Conservation (phyloP, 2,797 vertebrate genomes). For the Rhynchotus rufescens region DNA sequence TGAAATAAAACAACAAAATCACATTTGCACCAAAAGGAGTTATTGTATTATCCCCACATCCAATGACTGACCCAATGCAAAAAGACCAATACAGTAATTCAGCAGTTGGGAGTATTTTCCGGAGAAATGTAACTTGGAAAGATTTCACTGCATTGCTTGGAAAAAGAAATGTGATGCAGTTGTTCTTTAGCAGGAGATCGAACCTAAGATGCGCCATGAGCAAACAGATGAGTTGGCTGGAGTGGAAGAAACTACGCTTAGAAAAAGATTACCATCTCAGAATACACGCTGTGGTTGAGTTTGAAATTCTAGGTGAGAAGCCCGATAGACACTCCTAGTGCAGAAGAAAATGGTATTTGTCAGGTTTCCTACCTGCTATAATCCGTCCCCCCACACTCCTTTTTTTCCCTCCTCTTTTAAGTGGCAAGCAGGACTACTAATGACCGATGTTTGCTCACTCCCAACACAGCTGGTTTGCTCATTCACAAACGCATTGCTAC, state of each 20-base stretch:
- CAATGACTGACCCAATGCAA: neutral
- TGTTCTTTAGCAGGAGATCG: slow-evolving; percentile 43
- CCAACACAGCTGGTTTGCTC: slow-evolving; percentile 81
- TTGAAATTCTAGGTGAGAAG: neutral
- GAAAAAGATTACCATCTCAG: neutral
- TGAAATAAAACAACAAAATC: neutral
- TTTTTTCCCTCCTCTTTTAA: neutral
- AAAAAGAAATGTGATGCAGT: slow-evolving; percentile 62
- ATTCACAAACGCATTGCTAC: slow-evolving; percentile 55
- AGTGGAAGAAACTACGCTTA: slow-evolving; percentile 16
- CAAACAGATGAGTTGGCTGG: slow-evolving; percentile 80
- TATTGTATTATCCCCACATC: neutral
- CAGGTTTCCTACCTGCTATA: neutral
- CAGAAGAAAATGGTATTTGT: neutral
- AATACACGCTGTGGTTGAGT: neutral
- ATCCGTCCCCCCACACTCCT: neutral
- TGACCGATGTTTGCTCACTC: slow-evolving; percentile 43
- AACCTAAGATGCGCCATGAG: slow-evolving; percentile 62
- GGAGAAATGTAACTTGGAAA: neutral
- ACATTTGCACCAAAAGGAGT: neutral
- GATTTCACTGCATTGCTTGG: slow-evolving; percentile 38
- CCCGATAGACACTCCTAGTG: slow-evolving; percentile 1
- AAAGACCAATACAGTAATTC: neutral
- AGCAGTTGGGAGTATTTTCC: slow-evolving; percentile 27
- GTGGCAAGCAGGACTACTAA: neutral